Evolutionary conservation across 2,113 vertebrate species (phyloP), one percentile per base, ranked within the genome.

Genomic region (Vicugna pacos): DNA sequence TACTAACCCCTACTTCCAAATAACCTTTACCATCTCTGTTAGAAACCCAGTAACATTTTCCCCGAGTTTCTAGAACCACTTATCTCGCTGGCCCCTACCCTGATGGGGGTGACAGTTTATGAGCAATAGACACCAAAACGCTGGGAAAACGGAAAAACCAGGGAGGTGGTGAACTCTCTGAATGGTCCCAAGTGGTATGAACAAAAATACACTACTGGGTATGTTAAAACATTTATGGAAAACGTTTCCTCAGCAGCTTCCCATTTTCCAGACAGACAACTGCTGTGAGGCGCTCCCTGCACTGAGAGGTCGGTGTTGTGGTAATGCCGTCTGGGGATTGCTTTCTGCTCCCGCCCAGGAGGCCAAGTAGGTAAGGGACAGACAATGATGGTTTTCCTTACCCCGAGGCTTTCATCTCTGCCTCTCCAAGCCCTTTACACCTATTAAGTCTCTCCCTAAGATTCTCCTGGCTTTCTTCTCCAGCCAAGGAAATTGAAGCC

Each of bases 371-470:
- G 93, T 16, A 32, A 89, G 54, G 60, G 54, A 76, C 46, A 73
- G 94, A 79, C 82, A 81, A 65, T 35, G 81, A 38, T 0, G 0
- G 54, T 77, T 56, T 94, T 52, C 26, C 77, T 96, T 96, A 91
- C 85, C 35, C 35, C 5, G 15, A 62, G 91, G 54, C 91, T 96
- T 96, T 97, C 85, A 89, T 93, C 91, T 94, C 67, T 26, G 84
- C 76, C 67, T 97, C 62, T 89, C 42, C 64, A 94, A 94, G 89
- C 82, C 56, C 62, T 91, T 94, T 69, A 91, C 77, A 95, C 19
- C 89, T 64, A 96, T 94, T 89, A 94, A 95, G 46, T 86, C 94
- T 94, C 94, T 91, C 70, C 56, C 77, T 62, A 79, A 73, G 86
- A 75, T 69, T 60, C 75, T 56, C 92, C 38, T 72, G 84, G 52